A percentile compares a stretch with the other conserved stretches of the same genome.
Evolutionary conservation across 2,888 invertebrate genomes (phyloP).

Genomic region (Masnerella sp.): DNA sequence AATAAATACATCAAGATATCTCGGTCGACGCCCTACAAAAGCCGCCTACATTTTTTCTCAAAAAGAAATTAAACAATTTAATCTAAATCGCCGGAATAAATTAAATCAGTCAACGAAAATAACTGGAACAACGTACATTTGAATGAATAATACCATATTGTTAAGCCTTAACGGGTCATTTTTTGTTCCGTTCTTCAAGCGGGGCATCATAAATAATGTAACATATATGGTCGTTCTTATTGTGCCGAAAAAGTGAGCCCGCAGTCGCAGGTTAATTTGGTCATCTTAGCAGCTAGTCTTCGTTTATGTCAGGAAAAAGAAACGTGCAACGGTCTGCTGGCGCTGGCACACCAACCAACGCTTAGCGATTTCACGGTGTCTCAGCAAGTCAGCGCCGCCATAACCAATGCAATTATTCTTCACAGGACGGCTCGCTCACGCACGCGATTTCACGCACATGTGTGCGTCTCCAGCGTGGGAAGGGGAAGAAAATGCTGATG

Average conservation of each 20-base stretch:
- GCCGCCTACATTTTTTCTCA: too few relatives aligned
- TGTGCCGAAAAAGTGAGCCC: slow-evolving; percentile 6
- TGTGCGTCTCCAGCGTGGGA: slow-evolving; percentile 37
- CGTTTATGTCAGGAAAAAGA: slow-evolving; percentile 34
- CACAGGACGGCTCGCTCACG: slow-evolving; percentile 40
- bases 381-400: slow-evolving; percentile 59
- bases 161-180: too few relatives aligned
- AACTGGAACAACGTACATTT: too few relatives aligned
- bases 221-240: slow-evolving; percentile 1
- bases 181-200: too few relatives aligned
- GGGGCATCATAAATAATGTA: slow-evolving; percentile 13
- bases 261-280: slow-evolving; percentile 38
- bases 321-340: slow-evolving; percentile 35
- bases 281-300: slow-evolving; percentile 44
- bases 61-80: too few relatives aligned
- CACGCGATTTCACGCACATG: slow-evolving; percentile 40
- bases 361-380: slow-evolving; percentile 60
- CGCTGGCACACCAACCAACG: slow-evolving; percentile 37
- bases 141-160: too few relatives aligned
- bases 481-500: slow-evolving; percentile 26
- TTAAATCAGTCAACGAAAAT: too few relatives aligned
- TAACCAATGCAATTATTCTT: slow-evolving; percentile 58
- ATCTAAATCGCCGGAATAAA: too few relatives aligned
- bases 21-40: too few relatives aligned
- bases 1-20: too few relatives aligned